Base-by-base conservation (phyloP, 2,113 vertebrate genomes). In the Ceratotherium simum region DNA sequence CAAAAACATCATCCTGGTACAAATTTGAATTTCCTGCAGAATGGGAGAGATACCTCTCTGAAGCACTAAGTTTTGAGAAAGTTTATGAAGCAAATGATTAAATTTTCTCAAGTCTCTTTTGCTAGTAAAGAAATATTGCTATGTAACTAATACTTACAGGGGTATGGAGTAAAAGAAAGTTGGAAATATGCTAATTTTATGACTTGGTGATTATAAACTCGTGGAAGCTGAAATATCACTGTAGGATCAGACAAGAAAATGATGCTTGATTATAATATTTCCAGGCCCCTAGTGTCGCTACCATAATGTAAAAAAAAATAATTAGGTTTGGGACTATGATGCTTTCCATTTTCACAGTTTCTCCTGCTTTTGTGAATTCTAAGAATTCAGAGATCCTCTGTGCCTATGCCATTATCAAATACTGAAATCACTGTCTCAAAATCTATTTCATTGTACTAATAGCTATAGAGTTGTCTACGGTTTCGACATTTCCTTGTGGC, bases 181-280 rank as follows among this genome's bases (percentile, higher is more conserved):
- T 20, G 13, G n/a, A 83, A 46, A 54, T 51, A 36, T 8, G n/a
- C 39, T 85, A 8, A 36, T 65, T 87, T 95, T 91, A 92, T 94
- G 69, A 58, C 84, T 65, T 42, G 18, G 23, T 88, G 56, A 87
- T 82, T 82, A 56, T 62, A 60, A 95, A 51, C 11, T 84, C 56
- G 39, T 39, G 62, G 70, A 64, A 82, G 51, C 58, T 97, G 16
- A n/a, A 79, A 51, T 58, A 80, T 95, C 78, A 95, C 51, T 75
- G 56, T 56, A 51, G 39, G n/a, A 60, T 87, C 75, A 95, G 91
- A 91, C 69, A 97, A 93, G 90, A 97, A 97, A 96, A 91, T 94
- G 42, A 72, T 93, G 46, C 82, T 95, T 64, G 76, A 95, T 95
- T 96, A 69, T 18, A 65, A 42, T 90, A 54, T 78, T 92, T 67